These are phyloP conservation scores for Reticulitermes speratus DNA, from an alignment of 1,140 invertebrate genomes.

Conservation along the genomic window DNA sequence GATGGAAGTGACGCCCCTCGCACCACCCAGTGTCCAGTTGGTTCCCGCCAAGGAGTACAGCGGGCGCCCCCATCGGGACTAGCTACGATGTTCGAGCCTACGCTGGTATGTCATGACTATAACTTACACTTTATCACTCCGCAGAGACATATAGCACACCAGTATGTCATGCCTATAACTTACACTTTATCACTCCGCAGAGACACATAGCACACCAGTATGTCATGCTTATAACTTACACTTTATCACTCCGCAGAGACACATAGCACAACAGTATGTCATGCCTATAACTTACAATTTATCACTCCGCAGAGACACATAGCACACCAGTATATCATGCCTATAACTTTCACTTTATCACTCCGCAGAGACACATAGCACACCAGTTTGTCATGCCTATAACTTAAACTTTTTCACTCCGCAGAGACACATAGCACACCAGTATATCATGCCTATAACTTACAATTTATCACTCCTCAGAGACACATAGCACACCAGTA, in stretches of 20 bases:
- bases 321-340: conserved; percentile 62
- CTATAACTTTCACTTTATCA: background rate
- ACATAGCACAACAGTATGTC: no score
- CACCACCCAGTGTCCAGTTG: conserved; percentile 84
- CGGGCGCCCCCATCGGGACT: conserved; percentile 85
- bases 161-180: conserved; percentile 43
- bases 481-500: no score
- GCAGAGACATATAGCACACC: background rate
- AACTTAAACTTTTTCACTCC: background rate
- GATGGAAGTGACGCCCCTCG: conserved; percentile 72
- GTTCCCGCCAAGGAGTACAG: conserved; percentile 88
- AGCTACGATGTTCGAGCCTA: conserved; percentile 80
- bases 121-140: background rate
- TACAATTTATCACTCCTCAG: background rate
- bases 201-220: no score
- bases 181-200: background rate
- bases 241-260: background rate
- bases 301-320: background rate
- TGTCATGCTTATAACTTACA: conserved; percentile 42
- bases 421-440: no score
- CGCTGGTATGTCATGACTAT: conserved; percentile 59
- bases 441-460: conserved; percentile 53
- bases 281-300: background rate
- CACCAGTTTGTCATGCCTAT: conserved; percentile 46
- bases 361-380: no score